Percentiles rank a stretch among this genome's conserved stretches.
Evolutionary conservation across 2,888 invertebrate genomes (phyloP).

Genomic region (Megaustenia siamemsis): DNA sequence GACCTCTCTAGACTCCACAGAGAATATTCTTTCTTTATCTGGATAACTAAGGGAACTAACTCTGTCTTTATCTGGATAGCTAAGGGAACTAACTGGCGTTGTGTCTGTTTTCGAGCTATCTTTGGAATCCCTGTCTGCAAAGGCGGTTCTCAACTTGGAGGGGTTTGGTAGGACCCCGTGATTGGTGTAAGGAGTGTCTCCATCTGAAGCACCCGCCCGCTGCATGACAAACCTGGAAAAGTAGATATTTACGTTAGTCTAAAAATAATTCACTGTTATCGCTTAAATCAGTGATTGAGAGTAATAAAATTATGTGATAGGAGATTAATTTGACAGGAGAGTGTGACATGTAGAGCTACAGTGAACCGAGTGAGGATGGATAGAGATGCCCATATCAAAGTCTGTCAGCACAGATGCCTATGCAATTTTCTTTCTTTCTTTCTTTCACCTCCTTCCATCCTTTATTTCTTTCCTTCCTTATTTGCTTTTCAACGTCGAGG

Average conservation of each 20-base stretch:
- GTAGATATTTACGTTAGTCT: neutral
- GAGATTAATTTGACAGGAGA: too few species aligned
- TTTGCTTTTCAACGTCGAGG: too few species aligned
- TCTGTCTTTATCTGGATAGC: slow-evolving; percentile 34
- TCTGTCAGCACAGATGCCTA: too few species aligned
- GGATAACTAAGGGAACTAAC: slow-evolving; percentile 13
- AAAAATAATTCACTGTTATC: too few species aligned
- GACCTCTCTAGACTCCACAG: neutral
- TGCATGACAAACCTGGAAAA: slow-evolving; percentile 55
- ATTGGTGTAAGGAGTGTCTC: slow-evolving; percentile 50
- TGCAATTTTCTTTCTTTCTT: too few species aligned
- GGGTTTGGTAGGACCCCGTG: slow-evolving; percentile 57
- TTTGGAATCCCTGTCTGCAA: slow-evolving; percentile 33
- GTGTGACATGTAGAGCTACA: too few species aligned
- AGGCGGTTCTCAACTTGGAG: neutral
- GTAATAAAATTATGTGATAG: too few species aligned
- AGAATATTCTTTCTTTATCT: slow-evolving; percentile 34
- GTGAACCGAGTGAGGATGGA: too few species aligned
- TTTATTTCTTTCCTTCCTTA: too few species aligned
- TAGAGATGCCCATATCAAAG: too few species aligned
- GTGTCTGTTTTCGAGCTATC: slow-evolving; percentile 44
- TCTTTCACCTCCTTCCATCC: too few species aligned
- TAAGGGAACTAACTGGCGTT: slow-evolving; percentile 16
- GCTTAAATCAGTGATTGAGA: too few species aligned
- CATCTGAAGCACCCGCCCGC: slow-evolving; percentile 35